Conservation (phyloP, 37 sponge, comb jelly and placozoan species). For the Chondrilla cf. caribensis region DNA sequence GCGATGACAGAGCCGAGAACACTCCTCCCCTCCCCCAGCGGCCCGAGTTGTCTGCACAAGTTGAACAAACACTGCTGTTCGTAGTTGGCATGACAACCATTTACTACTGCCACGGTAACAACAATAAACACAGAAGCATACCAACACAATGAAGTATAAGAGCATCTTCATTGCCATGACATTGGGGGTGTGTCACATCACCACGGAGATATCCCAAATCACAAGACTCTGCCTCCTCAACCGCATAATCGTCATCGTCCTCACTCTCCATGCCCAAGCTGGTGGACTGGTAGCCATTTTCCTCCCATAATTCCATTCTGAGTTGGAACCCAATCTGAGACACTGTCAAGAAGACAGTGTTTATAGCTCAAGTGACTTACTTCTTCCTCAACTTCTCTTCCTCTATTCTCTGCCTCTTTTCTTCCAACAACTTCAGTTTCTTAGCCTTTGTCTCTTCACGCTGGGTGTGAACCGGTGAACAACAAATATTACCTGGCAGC, state of each 20-base stretch:
- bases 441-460: slow-evolving; percentile 60
- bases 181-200: slow-evolving; percentile 79
- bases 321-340: neutral
- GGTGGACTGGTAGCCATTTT: slow-evolving; percentile 48
- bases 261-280: slow-evolving; percentile 46
- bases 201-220: slow-evolving; percentile 63
- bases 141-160: slow-evolving; percentile 82
- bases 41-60: slow-evolving; percentile 70
- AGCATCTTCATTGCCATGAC: slow-evolving; percentile 49
- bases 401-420: slow-evolving; percentile 51
- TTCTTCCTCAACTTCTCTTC: slow-evolving; percentile 51
- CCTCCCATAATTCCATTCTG: slow-evolving; percentile 61
- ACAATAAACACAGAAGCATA: slow-evolving; percentile 3
- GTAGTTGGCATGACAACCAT: neutral
- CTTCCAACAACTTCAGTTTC: slow-evolving; percentile 56
- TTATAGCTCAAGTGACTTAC: slow-evolving; percentile 5
- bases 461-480: slow-evolving; percentile 4
- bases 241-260: slow-evolving; percentile 27
- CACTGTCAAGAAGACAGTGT: neutral
- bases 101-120: neutral
- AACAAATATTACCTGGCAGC: neutral
- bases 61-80: neutral
- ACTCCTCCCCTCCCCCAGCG: slow-evolving; percentile 83
- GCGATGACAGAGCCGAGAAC: slow-evolving; percentile 69
- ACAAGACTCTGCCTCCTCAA: slow-evolving; percentile 6